Base-by-base conservation (phyloP, 2,113 vertebrate genomes). In the Aldabrachelys gigantea region DNA sequence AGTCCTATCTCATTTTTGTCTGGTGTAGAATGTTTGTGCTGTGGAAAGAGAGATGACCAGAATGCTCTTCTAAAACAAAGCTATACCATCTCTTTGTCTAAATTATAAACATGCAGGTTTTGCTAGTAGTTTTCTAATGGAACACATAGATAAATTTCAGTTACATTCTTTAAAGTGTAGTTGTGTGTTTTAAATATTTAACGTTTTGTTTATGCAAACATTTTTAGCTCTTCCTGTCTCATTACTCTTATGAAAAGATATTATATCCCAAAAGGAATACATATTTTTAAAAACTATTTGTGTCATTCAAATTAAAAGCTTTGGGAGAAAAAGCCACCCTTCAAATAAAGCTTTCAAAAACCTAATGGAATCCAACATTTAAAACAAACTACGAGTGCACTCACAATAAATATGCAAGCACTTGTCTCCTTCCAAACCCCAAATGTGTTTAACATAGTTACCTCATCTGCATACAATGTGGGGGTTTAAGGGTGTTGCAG, bases 11-110 rank as follows among this genome's bases (percentile, higher is more conserved):
- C 53, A 8, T 84, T 80, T 76, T 24, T 54, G 47, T 84, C 31
- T 69, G 53, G 38, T 0, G 0, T 78, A 4, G 41, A 53, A 2
- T 76, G 62, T 21, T 93, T 87, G 21, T 81, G 44, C 49, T 29
- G 3, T 72, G 17, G 87, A 59, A 83, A 83, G 65, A 81, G 38
- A 17, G 2, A 24, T 84, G 22, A 88, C 50, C 72, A 65, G 31
- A 80, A 44, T 29, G 78, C 80, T 3, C 22, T 87, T 95, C 49
- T 85, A 13, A 93, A 75, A 11, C 25, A 59, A 54, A 91, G 8
- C 16, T 49, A 12, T 25, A 2, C 1, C 50, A 2, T 90, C 41
- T 91, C 27, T 56, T 65, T 7, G 1, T 47, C 25, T 94, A 59
- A 81, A 78, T 22, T 80, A 87, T 5, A 6, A 65, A 41, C 47